Percentiles rank a stretch among this genome's conserved stretches.
Evolutionary conservation across 2,888 invertebrate species (phyloP).

Genomic region (Synergus gifuensis): DNA sequence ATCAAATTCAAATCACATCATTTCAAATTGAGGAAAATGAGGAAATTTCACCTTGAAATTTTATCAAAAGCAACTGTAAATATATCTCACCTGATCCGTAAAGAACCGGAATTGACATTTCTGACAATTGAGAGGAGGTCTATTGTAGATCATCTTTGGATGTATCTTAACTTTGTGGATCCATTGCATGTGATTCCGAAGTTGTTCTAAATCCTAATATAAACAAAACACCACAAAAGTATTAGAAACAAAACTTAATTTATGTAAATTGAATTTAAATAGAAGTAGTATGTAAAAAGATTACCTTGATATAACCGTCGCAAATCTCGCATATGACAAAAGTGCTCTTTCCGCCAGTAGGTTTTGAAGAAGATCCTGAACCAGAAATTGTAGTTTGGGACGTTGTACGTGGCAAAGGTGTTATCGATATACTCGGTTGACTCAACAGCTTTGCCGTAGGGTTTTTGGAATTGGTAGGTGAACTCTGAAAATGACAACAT

Average conservation of each 20-base stretch:
- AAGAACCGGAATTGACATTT: constrained; percentile 98
- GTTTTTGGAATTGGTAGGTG: constrained; percentile 72
- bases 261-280: neutral
- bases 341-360: constrained; percentile 83
- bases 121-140: constrained; percentile 96
- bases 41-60: neutral
- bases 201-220: constrained; percentile 89
- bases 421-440: constrained; percentile 94
- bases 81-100: constrained; percentile 83
- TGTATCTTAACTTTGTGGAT: constrained; percentile 98
- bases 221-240: neutral
- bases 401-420: constrained; percentile 86
- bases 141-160: constrained; percentile 96
- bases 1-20: too few relatives aligned
- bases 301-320: constrained; percentile 94
- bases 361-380: constrained; percentile 74
- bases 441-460: constrained; percentile 80
- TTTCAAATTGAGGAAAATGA: too few relatives aligned
- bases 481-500: constrained; percentile 68
- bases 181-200: constrained; percentile 98
- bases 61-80: neutral
- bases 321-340: constrained; percentile 98
- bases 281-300: constrained; percentile 25
- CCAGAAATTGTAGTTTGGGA: constrained; percentile 74
- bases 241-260: neutral